phyloP scores from a whole-genome alignment of 2,888 invertebrate species.

The Microdon myrmicae region DNA sequence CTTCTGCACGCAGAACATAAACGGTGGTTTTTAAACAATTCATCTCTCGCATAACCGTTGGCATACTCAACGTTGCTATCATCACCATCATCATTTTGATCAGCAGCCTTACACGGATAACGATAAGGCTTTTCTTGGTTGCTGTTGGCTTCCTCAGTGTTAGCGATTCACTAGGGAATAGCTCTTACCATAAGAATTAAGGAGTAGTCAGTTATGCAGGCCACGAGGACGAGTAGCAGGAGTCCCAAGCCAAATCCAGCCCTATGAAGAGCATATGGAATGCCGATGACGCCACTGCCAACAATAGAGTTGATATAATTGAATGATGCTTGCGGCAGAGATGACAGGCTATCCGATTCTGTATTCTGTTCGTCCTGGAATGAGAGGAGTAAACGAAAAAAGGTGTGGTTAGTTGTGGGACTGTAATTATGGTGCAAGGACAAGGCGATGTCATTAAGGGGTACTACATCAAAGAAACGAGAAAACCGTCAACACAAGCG shows the following conservation, averaged over 20 bases:
- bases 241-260: slow-evolving; percentile 84
- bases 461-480: too few relatives aligned
- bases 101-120: too few relatives aligned
- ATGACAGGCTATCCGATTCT: slow-evolving; percentile 70
- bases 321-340: slow-evolving; percentile 81
- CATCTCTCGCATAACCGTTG: too few relatives aligned
- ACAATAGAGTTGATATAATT: slow-evolving; percentile 90
- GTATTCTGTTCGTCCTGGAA: slow-evolving; percentile 44
- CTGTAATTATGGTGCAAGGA: too few relatives aligned
- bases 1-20: slow-evolving; percentile 3
- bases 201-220: slow-evolving; percentile 83
- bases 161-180: background rate
- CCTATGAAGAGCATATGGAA: slow-evolving; percentile 83
- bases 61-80: too few relatives aligned
- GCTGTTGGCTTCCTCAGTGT: background rate
- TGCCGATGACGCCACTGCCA: slow-evolving; percentile 87
- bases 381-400: too few relatives aligned
- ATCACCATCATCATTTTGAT: slow-evolving; percentile 4
- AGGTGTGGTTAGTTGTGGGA: too few relatives aligned
- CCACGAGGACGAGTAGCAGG: slow-evolving; percentile 75
- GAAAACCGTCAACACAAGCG: too few relatives aligned
- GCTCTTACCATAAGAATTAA: slow-evolving; percentile 79
- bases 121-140: too few relatives aligned
- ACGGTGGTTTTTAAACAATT: slow-evolving; percentile 15
- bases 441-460: too few relatives aligned